phyloP scores from a whole-genome alignment of 2,888 invertebrate genomes.

The Adineta ricciae region DNA sequence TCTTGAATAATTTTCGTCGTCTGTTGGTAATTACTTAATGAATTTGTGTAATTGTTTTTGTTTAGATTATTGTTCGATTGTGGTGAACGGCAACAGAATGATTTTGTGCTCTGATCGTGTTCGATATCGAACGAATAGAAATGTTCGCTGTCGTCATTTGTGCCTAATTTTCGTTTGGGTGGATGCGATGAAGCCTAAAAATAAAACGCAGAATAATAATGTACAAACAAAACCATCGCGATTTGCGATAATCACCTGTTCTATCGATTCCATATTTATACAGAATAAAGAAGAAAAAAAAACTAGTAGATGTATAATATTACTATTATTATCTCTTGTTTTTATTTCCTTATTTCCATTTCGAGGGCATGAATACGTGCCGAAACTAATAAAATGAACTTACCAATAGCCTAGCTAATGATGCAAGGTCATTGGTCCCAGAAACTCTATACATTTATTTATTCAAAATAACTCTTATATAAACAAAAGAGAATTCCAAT shows the following conservation, averaged over 20 bases:
- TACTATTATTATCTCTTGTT: background rate
- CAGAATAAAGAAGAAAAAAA: background rate
- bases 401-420: background rate
- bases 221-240: background rate
- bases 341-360: constrained; percentile 1
- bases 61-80: background rate
- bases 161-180: background rate
- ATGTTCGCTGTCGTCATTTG: background rate
- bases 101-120: background rate
- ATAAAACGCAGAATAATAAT: background rate
- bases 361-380: background rate
- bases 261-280: background rate
- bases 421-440: background rate
- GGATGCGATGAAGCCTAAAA: background rate
- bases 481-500: background rate
- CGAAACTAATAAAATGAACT: background rate
- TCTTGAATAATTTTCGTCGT: constrained; percentile 16
- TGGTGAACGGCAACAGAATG: background rate
- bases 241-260: background rate
- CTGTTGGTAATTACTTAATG: background rate
- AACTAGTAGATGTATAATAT: background rate
- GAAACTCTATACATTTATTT: background rate
- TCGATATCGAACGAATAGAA: constrained; percentile 5
- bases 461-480: background rate
- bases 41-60: background rate